These are phyloP conservation scores for Trissolcus basalis DNA, from an alignment of 1,140 invertebrate genomes.

Conservation along the genomic window DNA sequence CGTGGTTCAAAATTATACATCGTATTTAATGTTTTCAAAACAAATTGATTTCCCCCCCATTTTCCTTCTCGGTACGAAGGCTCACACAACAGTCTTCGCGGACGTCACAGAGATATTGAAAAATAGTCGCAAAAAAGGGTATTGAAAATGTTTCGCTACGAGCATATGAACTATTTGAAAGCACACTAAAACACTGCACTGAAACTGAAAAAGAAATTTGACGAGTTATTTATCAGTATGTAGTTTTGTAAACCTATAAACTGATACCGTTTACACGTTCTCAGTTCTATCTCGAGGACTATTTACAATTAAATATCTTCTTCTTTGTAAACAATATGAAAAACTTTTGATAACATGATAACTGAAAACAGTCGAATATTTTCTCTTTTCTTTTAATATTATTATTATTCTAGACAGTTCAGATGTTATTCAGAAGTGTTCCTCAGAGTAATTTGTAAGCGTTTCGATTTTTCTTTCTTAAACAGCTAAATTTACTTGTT, in stretches of 20 bases:
- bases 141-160: background rate
- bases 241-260: too few relatives aligned
- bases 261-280: too few relatives aligned
- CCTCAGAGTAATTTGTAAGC: slow-evolving; percentile 56
- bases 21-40: too few relatives aligned
- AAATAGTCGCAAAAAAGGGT: slow-evolving; percentile 16
- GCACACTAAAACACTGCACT: slow-evolving; percentile 66
- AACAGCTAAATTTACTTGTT: slow-evolving; percentile 29
- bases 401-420: too few relatives aligned
- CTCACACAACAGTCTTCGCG: slow-evolving; percentile 8
- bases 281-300: slow-evolving; percentile 25
- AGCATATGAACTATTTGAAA: slow-evolving; percentile 47
- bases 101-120: slow-evolving; percentile 7
- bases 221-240: slow-evolving; percentile 4
- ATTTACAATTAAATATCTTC: slow-evolving; percentile 46
- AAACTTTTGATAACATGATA: too few relatives aligned
- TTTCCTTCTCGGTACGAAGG: too few relatives aligned
- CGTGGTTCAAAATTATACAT: too few relatives aligned
- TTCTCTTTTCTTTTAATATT: too few relatives aligned
- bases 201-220: slow-evolving; percentile 42
- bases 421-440: too few relatives aligned
- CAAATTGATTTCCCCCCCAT: too few relatives aligned
- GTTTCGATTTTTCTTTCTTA: slow-evolving; percentile 69
- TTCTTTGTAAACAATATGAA: too few relatives aligned
- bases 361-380: too few relatives aligned